Base-by-base conservation (phyloP, 2,797 vertebrate genomes). In the Channa striata region DNA sequence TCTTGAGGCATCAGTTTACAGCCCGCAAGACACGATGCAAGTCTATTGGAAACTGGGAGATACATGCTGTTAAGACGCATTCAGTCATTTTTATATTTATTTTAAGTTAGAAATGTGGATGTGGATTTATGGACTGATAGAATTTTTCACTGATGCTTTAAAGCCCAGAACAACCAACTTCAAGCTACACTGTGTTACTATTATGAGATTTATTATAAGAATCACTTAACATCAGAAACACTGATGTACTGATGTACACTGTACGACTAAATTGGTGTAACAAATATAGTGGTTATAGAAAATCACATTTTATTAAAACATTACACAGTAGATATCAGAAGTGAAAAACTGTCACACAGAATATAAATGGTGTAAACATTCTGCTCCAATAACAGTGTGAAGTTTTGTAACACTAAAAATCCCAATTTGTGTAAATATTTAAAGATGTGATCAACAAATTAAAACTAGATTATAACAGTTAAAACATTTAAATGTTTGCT, bases 1-100 rank as follows among this genome's bases (percentile, higher is more conserved):
- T 72, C 75, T 43, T 60, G 78, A 88, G 74, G 68, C 30, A 4
- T 72, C 43, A 59, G 78, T 39, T 70, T 87, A 81, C 68, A 82
- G 67, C 76, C 65, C 75, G 74, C 21, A 21, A 64, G 56, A 82
- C 76, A 79, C 36, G 79, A 62, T 69, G 20, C n/a, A 40, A 40
- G 16, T 72, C 63, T 51, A 13, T 20, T 30, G 57, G 68, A 66
- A 49, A 40, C 17, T 17, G 69, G 39, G 47, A 36, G 17, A 5
- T 37, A 37, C 4, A 37, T 37, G 37, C 25, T 30, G 25, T 30
- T 6, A 30, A 30, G 2, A 30, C 25, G 6, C 25, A 30, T 30
- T 30, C 25, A 30, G 4, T 30, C 25, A 30, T 30, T 4, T 30
- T 30, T 30, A 30, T 30, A 30, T 30, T 30, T 30, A n/a, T 30